Evolutionary conservation across 2,113 vertebrate genomes (phyloP), one percentile per base, ranked within the genome.

Genomic region (Hippocampus abdominalis): DNA sequence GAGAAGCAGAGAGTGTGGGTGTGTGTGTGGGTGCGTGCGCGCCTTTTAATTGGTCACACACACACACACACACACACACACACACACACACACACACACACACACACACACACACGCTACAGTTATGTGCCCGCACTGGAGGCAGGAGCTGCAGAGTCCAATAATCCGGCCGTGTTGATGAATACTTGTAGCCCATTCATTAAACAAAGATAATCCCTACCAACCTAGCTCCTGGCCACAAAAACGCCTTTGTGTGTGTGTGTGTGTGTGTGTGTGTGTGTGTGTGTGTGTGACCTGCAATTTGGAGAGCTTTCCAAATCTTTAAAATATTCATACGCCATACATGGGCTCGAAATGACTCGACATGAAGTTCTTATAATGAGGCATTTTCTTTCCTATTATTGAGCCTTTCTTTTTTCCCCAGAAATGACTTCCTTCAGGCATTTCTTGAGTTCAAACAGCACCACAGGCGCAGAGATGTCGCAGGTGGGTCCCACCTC

Each of bases 11-110:
- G 59, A 1, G 91, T 93, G 90, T 86, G 87, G 90, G 93, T 91
- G 48, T 18, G 48, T 21, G 5, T 16, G 13, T 16, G 27, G 1
- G 27, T 20, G 27, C 5, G 16, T 27, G 54, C 12, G 54, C n/a
- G 54, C 27, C 87, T 94, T 94, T 95, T 96, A 96, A 96, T 96
- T 93, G 94, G 93, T 87, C 86, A 94, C 93, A 91, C 65, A 21
- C 69, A 49, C 69, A 48, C 62, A 32, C 5, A 32, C 32, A 32
- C 32, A 32, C 86, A 94, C 93, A 92, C 65, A 21, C 69, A 49
- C 69, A 48, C 62, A 70, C n/a, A 64, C 66, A 32, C 5, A 32
- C 32, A 32, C 32, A 32, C 86, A 94, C 93, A 92, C 65, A 21
- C 69, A 49, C 69, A 48, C 62, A 70, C n/a, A 64, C 66, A 64